These are phyloP conservation scores for Oasisia sp. DNA, from an alignment of 2,888 invertebrate genomes.

Conservation along the genomic window DNA sequence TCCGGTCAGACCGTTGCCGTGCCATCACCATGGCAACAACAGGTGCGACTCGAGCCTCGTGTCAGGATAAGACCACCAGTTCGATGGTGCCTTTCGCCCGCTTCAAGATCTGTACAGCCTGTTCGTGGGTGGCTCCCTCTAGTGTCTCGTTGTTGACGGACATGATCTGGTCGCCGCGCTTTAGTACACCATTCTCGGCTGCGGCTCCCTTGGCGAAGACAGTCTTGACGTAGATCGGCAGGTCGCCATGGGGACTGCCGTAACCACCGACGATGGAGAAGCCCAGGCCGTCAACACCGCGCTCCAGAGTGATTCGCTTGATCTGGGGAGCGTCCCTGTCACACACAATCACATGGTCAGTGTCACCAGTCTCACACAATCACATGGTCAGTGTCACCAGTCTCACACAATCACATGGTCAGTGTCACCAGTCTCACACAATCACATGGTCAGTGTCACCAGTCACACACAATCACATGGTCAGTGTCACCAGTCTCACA, in stretches of 20 bases:
- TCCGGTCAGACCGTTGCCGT: no score
- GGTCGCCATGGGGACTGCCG: slow-evolving; percentile 69
- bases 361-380: not conserved
- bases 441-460: no score
- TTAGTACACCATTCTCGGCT: slow-evolving; percentile 82
- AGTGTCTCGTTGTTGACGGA: slow-evolving; percentile 88
- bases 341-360: not conserved
- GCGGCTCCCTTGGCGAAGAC: slow-evolving; percentile 83
- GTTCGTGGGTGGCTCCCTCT: slow-evolving; percentile 74
- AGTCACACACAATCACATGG: no score
- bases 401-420: no score
- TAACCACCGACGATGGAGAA: slow-evolving; percentile 71
- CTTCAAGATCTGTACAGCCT: slow-evolving; percentile 89
- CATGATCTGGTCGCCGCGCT: slow-evolving; percentile 89
- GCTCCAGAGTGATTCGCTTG: slow-evolving; percentile 56
- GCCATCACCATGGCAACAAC: not conserved
- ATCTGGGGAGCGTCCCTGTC: not conserved
- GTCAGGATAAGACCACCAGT: not conserved
- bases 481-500: no score
- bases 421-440: no score
- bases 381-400: no score
- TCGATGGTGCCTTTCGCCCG: slow-evolving; percentile 65
- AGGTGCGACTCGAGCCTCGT: not conserved
- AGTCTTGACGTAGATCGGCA: slow-evolving; percentile 69
- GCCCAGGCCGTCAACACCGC: slow-evolving; percentile 70